Conservation (phyloP, 1,140 invertebrate species). For the Caenorhabditis brenneri region DNA sequence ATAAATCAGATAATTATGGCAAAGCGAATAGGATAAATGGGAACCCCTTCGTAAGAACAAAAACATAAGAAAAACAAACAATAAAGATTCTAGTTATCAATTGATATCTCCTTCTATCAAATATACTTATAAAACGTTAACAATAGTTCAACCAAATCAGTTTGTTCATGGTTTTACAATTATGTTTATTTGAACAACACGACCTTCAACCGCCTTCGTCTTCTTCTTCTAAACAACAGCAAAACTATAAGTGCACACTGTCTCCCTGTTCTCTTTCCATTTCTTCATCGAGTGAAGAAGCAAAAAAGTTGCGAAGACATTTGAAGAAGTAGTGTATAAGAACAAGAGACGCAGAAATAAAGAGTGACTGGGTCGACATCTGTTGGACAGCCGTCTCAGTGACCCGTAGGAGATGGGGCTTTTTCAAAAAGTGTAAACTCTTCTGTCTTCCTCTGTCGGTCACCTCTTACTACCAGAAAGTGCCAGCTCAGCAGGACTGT, state of each 20-base stretch:
- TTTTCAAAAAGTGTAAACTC: constrained; percentile 35
- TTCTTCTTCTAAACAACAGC: neutral
- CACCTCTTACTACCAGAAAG: neutral
- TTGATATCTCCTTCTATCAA: no score
- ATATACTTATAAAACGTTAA: no score
- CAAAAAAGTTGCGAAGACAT: constrained; percentile 14
- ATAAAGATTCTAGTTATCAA: no score
- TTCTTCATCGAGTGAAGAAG: neutral
- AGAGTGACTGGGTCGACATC: neutral
- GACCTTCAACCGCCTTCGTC: neutral
- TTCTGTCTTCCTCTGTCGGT: neutral
- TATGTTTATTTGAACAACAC: neutral
- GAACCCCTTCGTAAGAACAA: no score
- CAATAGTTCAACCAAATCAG: no score
- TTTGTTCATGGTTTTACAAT: no score
- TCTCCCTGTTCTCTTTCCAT: neutral
- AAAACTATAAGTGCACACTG: neutral
- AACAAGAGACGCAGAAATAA: neutral
- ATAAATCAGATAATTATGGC: no score
- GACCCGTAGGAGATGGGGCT: neutral
- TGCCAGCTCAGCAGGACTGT: neutral
- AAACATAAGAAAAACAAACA: no score
- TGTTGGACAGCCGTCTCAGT: constrained; percentile 34
- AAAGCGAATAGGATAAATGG: no score
- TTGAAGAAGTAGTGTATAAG: neutral